Percentiles rank a stretch among this genome's conserved stretches.
These are phyloP conservation scores for Eidolon helvum DNA, from an alignment of 2,113 vertebrate species.

Conservation along the genomic window DNA sequence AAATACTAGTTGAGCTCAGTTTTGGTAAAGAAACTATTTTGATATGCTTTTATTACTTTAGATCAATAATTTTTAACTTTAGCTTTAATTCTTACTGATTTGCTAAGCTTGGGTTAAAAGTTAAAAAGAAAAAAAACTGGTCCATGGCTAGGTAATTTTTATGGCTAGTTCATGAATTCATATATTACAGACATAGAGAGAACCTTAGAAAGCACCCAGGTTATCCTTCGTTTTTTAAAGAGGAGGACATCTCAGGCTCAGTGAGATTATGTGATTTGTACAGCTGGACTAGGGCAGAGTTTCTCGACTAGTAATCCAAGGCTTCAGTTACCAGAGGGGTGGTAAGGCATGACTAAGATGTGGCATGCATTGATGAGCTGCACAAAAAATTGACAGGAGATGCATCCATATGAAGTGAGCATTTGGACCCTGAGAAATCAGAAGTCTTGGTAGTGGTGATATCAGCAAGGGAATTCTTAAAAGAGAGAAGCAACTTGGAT, in stretches of 20 bases:
- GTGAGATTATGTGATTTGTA: background rate
- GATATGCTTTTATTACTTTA: background rate
- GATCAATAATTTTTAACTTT: background rate
- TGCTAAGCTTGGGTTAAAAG: background rate
- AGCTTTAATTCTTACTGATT: background rate
- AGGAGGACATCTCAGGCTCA: background rate
- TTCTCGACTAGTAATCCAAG: background rate
- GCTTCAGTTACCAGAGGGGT: background rate
- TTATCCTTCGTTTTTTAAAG: background rate
- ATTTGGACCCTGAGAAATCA: background rate
- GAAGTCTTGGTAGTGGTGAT: background rate
- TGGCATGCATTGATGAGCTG: background rate
- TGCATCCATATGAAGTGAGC: background rate
- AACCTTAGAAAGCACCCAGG: background rate
- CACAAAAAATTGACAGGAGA: background rate
- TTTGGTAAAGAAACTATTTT: background rate
- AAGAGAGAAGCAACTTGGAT: background rate
- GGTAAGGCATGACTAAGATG: background rate
- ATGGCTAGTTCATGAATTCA: background rate
- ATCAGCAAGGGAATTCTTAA: background rate
- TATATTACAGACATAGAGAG: background rate
- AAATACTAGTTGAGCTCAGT: background rate
- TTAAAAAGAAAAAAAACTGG: slow-evolving; percentile 1
- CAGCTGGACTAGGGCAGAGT: background rate
- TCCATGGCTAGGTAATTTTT: background rate